Conservation (phyloP, 35 echinoderm and acorn worm genomes). For the Diadema setosum region DNA sequence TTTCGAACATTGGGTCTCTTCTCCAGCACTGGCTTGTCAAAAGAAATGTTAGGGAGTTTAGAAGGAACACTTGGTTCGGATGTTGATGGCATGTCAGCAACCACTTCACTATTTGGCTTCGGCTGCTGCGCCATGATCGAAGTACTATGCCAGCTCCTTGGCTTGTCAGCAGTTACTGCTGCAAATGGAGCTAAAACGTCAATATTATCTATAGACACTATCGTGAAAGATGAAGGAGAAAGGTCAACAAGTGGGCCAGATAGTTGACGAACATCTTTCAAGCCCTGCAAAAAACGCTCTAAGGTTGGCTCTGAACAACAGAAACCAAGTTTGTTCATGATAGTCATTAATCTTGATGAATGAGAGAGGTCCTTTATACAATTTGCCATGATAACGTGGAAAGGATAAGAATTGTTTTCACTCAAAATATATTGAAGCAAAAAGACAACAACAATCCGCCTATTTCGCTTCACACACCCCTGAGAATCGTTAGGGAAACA, state of each 20-base stretch:
- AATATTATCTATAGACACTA: constrained; percentile 59
- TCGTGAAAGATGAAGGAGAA: neutral
- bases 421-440: constrained; percentile 37
- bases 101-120: neutral
- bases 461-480: neutral
- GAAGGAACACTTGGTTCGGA: neutral
- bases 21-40: neutral
- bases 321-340: constrained; percentile 24
- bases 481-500: neutral
- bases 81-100: neutral
- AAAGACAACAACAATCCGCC: neutral
- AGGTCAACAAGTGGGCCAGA: neutral
- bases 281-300: neutral
- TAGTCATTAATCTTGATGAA: constrained; percentile 37
- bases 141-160: constrained; percentile 54
- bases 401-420: constrained; percentile 35
- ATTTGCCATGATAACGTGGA: constrained; percentile 47
- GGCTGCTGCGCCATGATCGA: constrained; percentile 54
- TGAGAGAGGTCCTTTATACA: constrained; percentile 22
- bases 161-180: neutral
- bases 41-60: neutral
- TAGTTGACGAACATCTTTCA: neutral
- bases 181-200: constrained; percentile 37
- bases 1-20: neutral
- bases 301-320: constrained; percentile 47